These are phyloP conservation scores for Arizona elegans DNA, from an alignment of 2,113 vertebrate genomes.

Conservation along the genomic window DNA sequence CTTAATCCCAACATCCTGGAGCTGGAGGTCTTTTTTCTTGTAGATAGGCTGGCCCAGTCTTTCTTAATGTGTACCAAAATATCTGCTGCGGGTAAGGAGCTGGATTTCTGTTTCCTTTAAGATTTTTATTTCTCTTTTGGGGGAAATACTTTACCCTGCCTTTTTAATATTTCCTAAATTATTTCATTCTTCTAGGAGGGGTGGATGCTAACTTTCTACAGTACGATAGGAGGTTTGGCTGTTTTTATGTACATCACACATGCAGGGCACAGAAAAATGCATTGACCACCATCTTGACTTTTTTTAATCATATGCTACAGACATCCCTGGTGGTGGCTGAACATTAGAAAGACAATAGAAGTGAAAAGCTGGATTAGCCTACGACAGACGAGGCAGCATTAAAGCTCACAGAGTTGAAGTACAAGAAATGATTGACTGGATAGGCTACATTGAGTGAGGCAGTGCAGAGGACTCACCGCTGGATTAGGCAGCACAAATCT, in stretches of 20 bases:
- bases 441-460: background rate
- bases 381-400: background rate
- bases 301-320: background rate
- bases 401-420: background rate
- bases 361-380: background rate
- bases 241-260: background rate
- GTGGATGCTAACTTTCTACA: too few species aligned
- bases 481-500: background rate
- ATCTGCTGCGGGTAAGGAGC: too few species aligned
- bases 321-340: background rate
- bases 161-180: too few species aligned
- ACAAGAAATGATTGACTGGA: background rate
- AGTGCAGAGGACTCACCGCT: background rate
- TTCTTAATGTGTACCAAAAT: too few species aligned
- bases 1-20: too few species aligned
- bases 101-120: too few species aligned
- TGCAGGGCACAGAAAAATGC: background rate
- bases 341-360: background rate
- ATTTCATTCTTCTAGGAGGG: too few species aligned
- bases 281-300: background rate
- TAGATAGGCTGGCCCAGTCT: too few species aligned
- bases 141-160: too few species aligned
- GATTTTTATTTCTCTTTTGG: too few species aligned
- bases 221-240: background rate
- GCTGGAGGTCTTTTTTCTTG: too few species aligned